Evolutionary conservation across 2,797 vertebrate genomes (phyloP).

Genomic region (Oryzias dopingdopingensis): DNA sequence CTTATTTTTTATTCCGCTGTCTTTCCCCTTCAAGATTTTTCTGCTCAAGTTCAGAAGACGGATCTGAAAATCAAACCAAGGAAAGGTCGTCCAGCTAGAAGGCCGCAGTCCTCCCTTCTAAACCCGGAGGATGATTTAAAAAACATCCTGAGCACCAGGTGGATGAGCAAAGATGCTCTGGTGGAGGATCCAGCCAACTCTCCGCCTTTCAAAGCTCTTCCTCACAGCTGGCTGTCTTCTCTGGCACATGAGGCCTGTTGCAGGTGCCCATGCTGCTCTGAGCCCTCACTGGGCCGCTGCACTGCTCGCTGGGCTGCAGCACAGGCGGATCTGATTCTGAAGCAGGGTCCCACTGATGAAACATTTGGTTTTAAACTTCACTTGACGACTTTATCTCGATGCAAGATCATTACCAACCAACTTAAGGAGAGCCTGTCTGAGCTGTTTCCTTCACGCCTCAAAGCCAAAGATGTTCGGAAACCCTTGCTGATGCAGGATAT

Average conservation of each 20-base stretch:
- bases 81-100: conserved; percentile 70
- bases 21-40: conserved; percentile 53
- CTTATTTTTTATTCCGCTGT: neutral
- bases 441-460: conserved; percentile 25
- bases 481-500: conserved; percentile 76
- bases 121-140: conserved; percentile 72
- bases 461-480: conserved; percentile 14
- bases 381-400: conserved; percentile 67
- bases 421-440: conserved; percentile 53
- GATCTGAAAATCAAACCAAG: conserved; percentile 79
- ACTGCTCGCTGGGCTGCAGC: conserved; percentile 83
- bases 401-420: conserved; percentile 60
- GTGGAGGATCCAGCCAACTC: conserved; percentile 71
- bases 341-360: conserved; percentile 58
- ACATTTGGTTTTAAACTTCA: conserved; percentile 68
- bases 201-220: conserved; percentile 74
- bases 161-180: conserved; percentile 63
- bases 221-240: conserved; percentile 70
- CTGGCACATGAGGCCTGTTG: conserved; percentile 78
- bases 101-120: conserved; percentile 37
- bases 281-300: conserved; percentile 74
- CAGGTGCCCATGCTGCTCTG: conserved; percentile 82
- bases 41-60: conserved; percentile 52
- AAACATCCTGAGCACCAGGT: conserved; percentile 75
- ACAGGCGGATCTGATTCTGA: conserved; percentile 69